Conservation (phyloP, 2,113 vertebrate genomes). For the Fulica atra region DNA sequence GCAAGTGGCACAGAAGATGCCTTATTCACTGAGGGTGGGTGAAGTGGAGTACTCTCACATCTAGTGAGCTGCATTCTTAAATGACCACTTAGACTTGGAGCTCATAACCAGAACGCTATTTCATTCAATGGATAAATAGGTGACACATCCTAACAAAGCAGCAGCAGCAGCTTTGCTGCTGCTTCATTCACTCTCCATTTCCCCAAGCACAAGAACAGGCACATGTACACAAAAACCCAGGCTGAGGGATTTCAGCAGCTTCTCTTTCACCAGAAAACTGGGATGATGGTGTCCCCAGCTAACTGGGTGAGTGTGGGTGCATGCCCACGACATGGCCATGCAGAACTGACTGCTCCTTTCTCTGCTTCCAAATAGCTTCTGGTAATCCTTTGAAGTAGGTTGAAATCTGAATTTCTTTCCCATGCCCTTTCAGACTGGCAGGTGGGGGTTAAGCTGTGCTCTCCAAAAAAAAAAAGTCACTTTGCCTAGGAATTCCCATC, state of each 20-base stretch:
- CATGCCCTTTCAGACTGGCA: background rate
- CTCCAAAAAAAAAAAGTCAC: background rate
- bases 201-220: background rate
- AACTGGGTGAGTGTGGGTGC: background rate
- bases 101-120: background rate
- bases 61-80: background rate
- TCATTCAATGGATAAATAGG: background rate
- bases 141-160: background rate
- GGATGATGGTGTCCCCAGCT: background rate
- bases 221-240: background rate
- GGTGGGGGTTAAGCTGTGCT: conserved; percentile 1
- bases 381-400: background rate
- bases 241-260: background rate
- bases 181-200: background rate
- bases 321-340: background rate
- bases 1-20: background rate
- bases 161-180: background rate
- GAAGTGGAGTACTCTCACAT: background rate
- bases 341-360: background rate
- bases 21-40: background rate
- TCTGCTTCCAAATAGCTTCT: background rate
- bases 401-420: background rate
- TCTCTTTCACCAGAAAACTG: background rate
- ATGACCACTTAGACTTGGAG: background rate
- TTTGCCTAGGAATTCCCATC: background rate